Base-by-base conservation (phyloP, 2,797 vertebrate genomes). In the Hyperoplus immaculatus region DNA sequence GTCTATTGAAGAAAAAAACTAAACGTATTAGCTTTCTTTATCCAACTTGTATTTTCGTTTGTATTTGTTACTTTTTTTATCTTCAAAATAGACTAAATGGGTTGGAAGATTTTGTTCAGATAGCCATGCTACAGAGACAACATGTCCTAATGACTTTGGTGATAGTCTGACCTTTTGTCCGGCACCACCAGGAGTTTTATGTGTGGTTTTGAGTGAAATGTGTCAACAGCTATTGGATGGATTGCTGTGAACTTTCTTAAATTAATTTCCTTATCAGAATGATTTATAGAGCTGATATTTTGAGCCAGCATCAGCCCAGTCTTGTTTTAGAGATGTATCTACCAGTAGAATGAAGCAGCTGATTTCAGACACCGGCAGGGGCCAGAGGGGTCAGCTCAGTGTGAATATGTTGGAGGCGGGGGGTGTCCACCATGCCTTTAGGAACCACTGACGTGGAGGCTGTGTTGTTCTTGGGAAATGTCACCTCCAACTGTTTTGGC, bases 401-500 rank as follows among this genome's bases (percentile, higher is more conserved):
- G 38, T 78, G 74, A 84, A 83, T 71, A 67, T 74, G 71, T 0
- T 3, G 55, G 62, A 67, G 73, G 74, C 4, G 57, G 79, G 77
- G 61, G 71, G 68, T 66, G 78, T 85, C 69, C 36, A 57, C 49
- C 36, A 8, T 47, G 84, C 79, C 59, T 85, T 85, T 58, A 69
- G 72, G 64, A 83, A 54, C 69, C 39, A 11, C 51, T 57, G 58
- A 39, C 2, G 39, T 64, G 72, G 72, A 81, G 69, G 18, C 72
- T 7, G 57, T 55, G 69, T 86, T 83, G 81, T 82, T 90, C 72
- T 90, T 85, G 69, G 82, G 77, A 92, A 89, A 88, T 76, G 91
- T 90, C 89, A 87, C 83, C 69, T 69, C 76, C 50, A 49, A 82
- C 78, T 83, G 72, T 77, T 81, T 29, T 73, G 86, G 83, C 68